A percentile compares a stretch with the other conserved stretches of the same genome.
Conservation (phyloP, 2,113 vertebrate species). For the Oncorhynchus keta region DNA sequence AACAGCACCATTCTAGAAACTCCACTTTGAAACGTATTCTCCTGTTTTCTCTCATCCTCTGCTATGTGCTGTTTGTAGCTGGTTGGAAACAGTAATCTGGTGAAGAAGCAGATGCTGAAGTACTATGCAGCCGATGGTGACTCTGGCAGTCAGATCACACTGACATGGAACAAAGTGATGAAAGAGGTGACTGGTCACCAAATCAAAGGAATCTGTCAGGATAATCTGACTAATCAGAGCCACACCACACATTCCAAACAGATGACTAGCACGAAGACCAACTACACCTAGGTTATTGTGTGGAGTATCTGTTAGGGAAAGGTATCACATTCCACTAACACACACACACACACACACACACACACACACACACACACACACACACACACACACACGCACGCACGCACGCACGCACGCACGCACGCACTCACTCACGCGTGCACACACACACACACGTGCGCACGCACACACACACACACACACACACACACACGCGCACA, state of each 20-base stretch:
- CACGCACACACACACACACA: too few relatives aligned
- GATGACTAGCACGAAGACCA: background rate
- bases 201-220: too few relatives aligned
- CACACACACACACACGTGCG: background rate
- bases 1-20: too few relatives aligned
- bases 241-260: background rate
- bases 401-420: background rate
- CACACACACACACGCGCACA: too few relatives aligned
- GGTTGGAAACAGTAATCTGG: constrained; percentile 71
- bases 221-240: too few relatives aligned
- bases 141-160: constrained; percentile 64
- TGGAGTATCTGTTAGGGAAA: too few relatives aligned
- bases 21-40: background rate
- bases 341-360: too few relatives aligned
- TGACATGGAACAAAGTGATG: constrained; percentile 78
- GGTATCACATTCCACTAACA: background rate
- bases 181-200: constrained; percentile 58
- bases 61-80: constrained; percentile 55
- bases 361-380: too few relatives aligned
- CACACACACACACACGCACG: background rate
- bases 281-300: too few relatives aligned
- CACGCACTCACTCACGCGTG: too few relatives aligned
- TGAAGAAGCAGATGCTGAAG: constrained; percentile 77
- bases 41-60: background rate
- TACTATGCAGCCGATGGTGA: constrained; percentile 48